Evolutionary conservation across 2,113 vertebrate species (phyloP).

Genomic region (Pantherophis guttatus): DNA sequence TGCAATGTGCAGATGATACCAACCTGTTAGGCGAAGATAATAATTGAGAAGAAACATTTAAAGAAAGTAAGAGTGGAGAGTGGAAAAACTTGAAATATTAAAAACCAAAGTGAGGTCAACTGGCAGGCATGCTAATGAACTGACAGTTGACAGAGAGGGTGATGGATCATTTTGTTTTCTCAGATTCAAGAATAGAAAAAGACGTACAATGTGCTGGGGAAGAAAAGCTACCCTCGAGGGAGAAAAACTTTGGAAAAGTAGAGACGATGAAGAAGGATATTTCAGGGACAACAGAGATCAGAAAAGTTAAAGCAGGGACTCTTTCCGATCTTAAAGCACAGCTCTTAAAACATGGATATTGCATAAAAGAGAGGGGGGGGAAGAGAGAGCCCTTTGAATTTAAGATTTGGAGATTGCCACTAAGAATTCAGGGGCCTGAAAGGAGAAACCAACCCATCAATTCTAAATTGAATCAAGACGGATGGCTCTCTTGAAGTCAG

Average conservation of each 20-base stretch:
- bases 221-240: neutral
- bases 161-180: neutral
- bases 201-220: neutral
- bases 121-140: neutral
- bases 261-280: neutral
- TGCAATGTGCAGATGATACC: neutral
- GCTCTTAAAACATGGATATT: neutral
- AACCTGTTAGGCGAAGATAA: neutral
- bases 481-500: neutral
- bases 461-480: neutral
- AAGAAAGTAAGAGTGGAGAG: neutral
- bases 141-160: neutral
- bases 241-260: neutral
- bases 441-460: neutral
- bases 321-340: neutral
- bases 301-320: neutral
- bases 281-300: neutral
- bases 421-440: neutral
- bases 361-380: neutral
- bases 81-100: neutral
- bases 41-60: neutral
- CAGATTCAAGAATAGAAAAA: neutral
- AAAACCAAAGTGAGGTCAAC: neutral
- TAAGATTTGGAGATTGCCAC: neutral
- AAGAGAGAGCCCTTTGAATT: neutral